Conservation (phyloP, 2,888 invertebrate species). For the Pristionchus arcanus region DNA sequence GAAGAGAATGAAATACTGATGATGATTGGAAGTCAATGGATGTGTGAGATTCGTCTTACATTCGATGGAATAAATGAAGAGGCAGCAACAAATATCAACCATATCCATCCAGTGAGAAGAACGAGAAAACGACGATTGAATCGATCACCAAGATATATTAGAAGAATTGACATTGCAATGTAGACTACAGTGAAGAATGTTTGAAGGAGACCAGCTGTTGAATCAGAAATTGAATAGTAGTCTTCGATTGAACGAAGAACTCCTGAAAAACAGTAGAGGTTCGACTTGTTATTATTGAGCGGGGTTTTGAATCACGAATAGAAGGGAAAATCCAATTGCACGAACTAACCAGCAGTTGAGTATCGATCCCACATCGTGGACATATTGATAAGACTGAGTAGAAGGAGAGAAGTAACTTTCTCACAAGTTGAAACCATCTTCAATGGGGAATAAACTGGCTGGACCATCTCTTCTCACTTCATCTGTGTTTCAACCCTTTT, state of each 20-base stretch:
- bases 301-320: not conserved
- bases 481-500: not conserved
- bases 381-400: constrained; percentile 36
- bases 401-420: constrained; percentile 8
- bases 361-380: constrained; percentile 45
- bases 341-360: constrained; percentile 9
- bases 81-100: constrained; percentile 20
- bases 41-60: not conserved
- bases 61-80: constrained; percentile 21
- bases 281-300: not conserved
- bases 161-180: not conserved
- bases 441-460: not conserved
- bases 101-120: constrained; percentile 38
- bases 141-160: constrained; percentile 35
- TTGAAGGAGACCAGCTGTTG: not conserved
- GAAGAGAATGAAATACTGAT: not conserved
- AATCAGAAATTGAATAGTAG: constrained; percentile 3
- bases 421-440: not conserved
- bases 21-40: not conserved
- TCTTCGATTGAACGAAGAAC: constrained; percentile 11
- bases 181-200: constrained; percentile 35
- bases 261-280: not conserved
- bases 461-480: not conserved
- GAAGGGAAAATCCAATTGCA: not conserved
- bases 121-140: constrained; percentile 15